phyloP scores from a whole-genome alignment of 1,140 invertebrate species.

The Caenorhabditis briggsae region DNA sequence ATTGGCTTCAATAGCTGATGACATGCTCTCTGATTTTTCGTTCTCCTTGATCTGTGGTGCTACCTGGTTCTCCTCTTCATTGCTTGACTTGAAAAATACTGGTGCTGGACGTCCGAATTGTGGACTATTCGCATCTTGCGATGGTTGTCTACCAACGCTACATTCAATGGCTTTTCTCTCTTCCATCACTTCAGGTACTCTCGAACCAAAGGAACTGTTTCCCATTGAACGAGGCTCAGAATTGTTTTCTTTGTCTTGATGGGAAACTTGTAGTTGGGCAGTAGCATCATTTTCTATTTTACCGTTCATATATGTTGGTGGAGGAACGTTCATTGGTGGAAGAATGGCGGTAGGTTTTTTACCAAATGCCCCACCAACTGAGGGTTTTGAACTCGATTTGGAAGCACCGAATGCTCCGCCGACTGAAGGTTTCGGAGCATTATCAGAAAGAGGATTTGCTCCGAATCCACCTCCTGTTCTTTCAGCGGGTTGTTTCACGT shows the following conservation, averaged over 20 bases:
- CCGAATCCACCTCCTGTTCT: neutral
- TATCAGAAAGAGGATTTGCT: neutral
- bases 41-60: neutral
- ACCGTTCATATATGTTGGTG: neutral
- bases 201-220: neutral
- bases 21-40: neutral
- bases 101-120: neutral
- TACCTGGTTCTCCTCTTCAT: neutral
- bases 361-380: neutral
- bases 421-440: neutral
- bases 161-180: neutral
- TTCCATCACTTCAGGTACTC: neutral
- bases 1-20: no score
- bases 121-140: neutral
- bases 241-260: neutral
- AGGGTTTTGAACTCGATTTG: neutral
- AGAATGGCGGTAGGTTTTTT: neutral
- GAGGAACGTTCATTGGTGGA: neutral
- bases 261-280: no score
- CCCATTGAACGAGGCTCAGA: neutral
- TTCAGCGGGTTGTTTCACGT: no score
- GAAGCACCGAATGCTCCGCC: conserved; percentile 16
- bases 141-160: neutral
- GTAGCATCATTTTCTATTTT: no score
- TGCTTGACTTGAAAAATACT: neutral